Evolutionary conservation across 37 sponge, comb jelly and placozoan genomes (phyloP).

Genomic region (Aplysina aerophoba): DNA sequence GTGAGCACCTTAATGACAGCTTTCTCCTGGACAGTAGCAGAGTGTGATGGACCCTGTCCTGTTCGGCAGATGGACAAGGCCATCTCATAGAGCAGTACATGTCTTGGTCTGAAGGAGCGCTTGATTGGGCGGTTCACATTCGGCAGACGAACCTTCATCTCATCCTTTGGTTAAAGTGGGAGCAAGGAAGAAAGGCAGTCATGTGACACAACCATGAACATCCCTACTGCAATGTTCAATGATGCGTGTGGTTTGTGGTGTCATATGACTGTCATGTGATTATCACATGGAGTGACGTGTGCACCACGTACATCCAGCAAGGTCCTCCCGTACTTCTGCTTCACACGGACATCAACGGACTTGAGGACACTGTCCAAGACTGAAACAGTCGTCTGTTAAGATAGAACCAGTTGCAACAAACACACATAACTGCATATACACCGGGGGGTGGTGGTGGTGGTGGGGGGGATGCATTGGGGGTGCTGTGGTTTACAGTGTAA

Average conservation of each 20-base stretch:
- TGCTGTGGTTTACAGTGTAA: not conserved
- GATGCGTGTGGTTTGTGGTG: too few species aligned
- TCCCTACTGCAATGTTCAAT: too few species aligned
- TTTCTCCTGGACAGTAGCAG: conserved; percentile 2
- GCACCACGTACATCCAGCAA: conserved; percentile 20
- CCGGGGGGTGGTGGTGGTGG: not conserved
- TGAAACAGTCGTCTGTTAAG: not conserved
- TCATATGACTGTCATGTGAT: too few species aligned
- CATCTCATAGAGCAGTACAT: conserved; percentile 1
- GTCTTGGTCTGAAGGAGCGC: too few species aligned
- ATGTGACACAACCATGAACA: too few species aligned
- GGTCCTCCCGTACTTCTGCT: conserved; percentile 13
- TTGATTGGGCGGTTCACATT: too few species aligned
- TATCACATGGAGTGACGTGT: not conserved
- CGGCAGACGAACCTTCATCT: conserved; percentile 18
- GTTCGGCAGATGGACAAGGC: conserved; percentile 9
- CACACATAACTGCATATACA: not conserved
- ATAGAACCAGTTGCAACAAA: not conserved
- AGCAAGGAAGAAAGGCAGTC: too few species aligned
- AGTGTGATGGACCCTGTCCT: not conserved
- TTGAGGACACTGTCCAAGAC: not conserved
- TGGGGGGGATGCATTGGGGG: too few species aligned
- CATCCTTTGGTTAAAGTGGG: not conserved
- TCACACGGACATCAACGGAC: not conserved
- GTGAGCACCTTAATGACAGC: conserved; percentile 11